phyloP scores from a whole-genome alignment of 2,888 invertebrate genomes.

The Brenthis ino region DNA sequence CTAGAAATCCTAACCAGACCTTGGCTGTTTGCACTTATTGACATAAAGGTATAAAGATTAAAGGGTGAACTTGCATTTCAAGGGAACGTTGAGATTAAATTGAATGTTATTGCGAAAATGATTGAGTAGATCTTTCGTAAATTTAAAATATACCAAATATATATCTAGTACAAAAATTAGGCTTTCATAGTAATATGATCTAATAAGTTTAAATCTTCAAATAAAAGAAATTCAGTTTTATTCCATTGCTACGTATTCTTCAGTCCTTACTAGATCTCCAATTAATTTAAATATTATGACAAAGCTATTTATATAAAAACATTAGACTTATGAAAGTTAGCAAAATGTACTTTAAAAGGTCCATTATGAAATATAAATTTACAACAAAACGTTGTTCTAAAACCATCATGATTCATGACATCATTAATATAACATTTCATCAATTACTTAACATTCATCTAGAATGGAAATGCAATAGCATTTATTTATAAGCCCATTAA shows the following conservation, averaged over 20 bases:
- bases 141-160: too few species aligned
- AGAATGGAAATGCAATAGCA: background rate
- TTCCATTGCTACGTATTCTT: too few species aligned
- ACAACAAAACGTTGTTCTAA: background rate
- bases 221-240: too few species aligned
- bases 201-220: too few species aligned
- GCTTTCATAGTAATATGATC: too few species aligned
- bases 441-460: background rate
- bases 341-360: too few species aligned
- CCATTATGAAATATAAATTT: too few species aligned
- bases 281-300: too few species aligned
- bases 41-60: background rate
- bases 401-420: background rate
- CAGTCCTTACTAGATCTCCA: too few species aligned
- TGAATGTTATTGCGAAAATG: background rate
- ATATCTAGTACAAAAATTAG: too few species aligned
- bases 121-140: background rate
- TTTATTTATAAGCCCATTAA: constrained; percentile 12
- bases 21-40: constrained; percentile 4
- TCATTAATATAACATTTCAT: background rate
- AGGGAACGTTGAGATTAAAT: constrained; percentile 6
- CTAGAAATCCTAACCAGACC: constrained; percentile 1
- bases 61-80: constrained; percentile 3
- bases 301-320: too few species aligned
- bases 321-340: too few species aligned